A percentile compares a stretch with the other conserved stretches of the same genome.
Conservation (phyloP, 2,888 invertebrate species). For the Alentia gelatinosa region DNA sequence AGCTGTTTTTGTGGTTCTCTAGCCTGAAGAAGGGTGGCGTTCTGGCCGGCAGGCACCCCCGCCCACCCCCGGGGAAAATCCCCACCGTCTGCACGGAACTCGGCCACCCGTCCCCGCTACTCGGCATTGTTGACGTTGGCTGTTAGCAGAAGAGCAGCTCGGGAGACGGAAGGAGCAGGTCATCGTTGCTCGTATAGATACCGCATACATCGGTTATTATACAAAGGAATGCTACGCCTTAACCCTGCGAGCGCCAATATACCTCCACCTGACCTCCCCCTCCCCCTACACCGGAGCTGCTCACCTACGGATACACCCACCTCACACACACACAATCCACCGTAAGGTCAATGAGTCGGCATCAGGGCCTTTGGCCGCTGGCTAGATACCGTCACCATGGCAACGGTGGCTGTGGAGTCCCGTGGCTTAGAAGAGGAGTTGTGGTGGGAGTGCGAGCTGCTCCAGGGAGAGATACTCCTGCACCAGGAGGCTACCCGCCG, state of each 20-base stretch:
- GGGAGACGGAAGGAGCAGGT: not conserved
- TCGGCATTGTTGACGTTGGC: not conserved
- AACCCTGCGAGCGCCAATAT: not conserved
- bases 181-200: not conserved
- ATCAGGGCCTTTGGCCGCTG: not conserved
- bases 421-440: not conserved
- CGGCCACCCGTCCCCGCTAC: no score
- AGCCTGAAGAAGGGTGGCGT: no score
- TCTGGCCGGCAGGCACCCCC: no score
- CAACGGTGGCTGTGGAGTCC: not conserved
- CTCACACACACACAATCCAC: not conserved
- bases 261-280: no score
- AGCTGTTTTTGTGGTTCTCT: not conserved
- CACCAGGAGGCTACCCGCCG: constrained; percentile 16
- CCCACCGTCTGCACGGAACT: no score
- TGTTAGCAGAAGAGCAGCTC: not conserved
- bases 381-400: not conserved
- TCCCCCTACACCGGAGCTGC: not conserved
- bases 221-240: not conserved
- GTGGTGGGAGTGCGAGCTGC: not conserved
- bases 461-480: not conserved
- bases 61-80: no score
- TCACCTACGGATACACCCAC: not conserved
- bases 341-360: not conserved
- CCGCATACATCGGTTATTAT: not conserved